phyloP scores from a whole-genome alignment of 2,888 invertebrate species.

The Synergus japonicus region DNA sequence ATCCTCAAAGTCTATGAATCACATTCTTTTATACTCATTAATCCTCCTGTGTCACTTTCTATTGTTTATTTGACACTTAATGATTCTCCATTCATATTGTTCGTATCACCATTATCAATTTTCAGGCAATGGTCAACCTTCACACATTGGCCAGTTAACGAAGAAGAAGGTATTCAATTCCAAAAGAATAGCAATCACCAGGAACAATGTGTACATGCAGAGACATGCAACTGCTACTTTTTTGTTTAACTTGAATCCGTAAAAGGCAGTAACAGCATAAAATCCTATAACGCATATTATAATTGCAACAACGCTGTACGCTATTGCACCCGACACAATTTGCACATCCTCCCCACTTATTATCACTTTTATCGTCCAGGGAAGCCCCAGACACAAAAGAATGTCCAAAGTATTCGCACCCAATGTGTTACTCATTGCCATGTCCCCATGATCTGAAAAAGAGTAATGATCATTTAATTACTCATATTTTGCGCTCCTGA shows the following conservation, averaged over 20 bases:
- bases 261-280: slow-evolving; percentile 83
- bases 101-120: not conserved
- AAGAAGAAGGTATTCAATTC: slow-evolving; percentile 86
- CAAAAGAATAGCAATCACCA: slow-evolving; percentile 87
- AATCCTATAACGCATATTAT: slow-evolving; percentile 86
- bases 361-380: slow-evolving; percentile 89
- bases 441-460: slow-evolving; percentile 87
- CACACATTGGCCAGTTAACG: slow-evolving; percentile 68
- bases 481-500: too few relatives aligned
- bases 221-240: slow-evolving; percentile 84
- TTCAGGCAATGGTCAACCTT: slow-evolving; percentile 5
- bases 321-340: slow-evolving; percentile 89
- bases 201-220: slow-evolving; percentile 84
- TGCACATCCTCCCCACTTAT: slow-evolving; percentile 80
- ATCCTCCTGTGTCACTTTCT: not conserved
- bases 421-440: slow-evolving; percentile 92
- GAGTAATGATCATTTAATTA: not conserved
- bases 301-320: slow-evolving; percentile 89
- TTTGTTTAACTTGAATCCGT: slow-evolving; percentile 85
- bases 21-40: not conserved
- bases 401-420: slow-evolving; percentile 93
- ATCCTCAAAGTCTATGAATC: not conserved
- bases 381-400: slow-evolving; percentile 88
- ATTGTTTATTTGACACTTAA: not conserved
- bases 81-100: not conserved